These are phyloP conservation scores for Alectura lathami DNA, from an alignment of 2,113 vertebrate species.

Conservation along the genomic window DNA sequence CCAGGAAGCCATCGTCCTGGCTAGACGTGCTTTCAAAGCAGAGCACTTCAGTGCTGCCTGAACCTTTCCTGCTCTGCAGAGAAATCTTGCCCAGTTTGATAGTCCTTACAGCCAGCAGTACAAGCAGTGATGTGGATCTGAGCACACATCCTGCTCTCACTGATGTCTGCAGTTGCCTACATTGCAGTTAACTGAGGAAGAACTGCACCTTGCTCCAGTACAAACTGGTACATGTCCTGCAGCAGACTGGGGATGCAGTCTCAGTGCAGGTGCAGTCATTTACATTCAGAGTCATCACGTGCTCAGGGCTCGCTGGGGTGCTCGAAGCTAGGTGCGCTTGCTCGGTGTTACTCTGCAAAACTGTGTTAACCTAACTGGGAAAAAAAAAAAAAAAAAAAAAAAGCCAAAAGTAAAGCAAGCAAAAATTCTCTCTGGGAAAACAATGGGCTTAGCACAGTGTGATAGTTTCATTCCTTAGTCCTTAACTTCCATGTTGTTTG, in stretches of 20 bases:
- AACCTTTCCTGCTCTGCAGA: background rate
- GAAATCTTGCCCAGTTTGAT: background rate
- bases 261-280: background rate
- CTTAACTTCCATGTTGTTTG: background rate
- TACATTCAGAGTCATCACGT: background rate
- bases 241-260: background rate
- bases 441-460: background rate
- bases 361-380: background rate
- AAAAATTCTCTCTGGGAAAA: background rate
- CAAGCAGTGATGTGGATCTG: background rate
- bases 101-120: background rate
- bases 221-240: background rate
- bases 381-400: background rate
- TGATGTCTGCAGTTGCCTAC: rapidly evolving
- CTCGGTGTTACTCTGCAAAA: background rate
- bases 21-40: background rate
- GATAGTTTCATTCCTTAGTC: background rate
- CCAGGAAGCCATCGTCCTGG: background rate
- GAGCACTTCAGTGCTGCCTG: background rate
- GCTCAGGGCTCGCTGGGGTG: background rate
- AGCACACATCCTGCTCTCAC: background rate
- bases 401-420: background rate
- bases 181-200: rapidly evolving
- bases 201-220: background rate
- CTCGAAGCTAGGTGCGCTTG: background rate